Evolutionary conservation across 2,797 vertebrate species (phyloP), one percentile per base, ranked within the genome.

Genomic region (Enteromius fasciolatus): DNA sequence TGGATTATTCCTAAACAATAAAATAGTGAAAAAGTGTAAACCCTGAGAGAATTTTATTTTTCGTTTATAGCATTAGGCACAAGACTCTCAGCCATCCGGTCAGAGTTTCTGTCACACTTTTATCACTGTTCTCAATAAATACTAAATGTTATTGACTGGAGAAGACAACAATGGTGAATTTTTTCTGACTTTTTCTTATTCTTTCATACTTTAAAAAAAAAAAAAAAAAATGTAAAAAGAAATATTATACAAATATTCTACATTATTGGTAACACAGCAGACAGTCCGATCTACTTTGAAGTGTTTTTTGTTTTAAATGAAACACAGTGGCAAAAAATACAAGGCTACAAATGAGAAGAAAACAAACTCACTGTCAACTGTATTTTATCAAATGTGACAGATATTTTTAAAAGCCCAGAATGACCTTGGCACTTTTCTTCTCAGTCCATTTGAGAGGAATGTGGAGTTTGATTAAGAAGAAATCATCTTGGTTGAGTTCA

Each of bases 281-380:
- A 41, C 39, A 39, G 36, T 81, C 28, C 31, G 70, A 57, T 25
- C 6, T 36, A 61, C 75, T 76, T 57, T 85, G 33, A 84, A 77
- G 57, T 66, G 39, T 50, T 82, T 66, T 66, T 23, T 57, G n/a
- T n/a, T 82, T 66, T 23, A 74, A 33, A 72, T 70, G 31, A 83
- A 67, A 82, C 61, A 20, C 23, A 64, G 46, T 50, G 59, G 64
- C 61, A 52, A 66, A 83, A 82, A 67, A 83, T 70, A 69, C 59
- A 41, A 25, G 15, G 25, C 11, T 23, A 36, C 12, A 36, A n/a
- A 10, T 18, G 11, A 86, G 78, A 81, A 76, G 77, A 79, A 78
- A 80, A 81, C 33, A 74, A 84, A 72, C 54, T 86, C 67, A 69
- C 33, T 50, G 23, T 80, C 31, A 74, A 61, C 9, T 83, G n/a